phyloP scores from a whole-genome alignment of 2,113 vertebrate genomes.

The Bucco capensis region DNA sequence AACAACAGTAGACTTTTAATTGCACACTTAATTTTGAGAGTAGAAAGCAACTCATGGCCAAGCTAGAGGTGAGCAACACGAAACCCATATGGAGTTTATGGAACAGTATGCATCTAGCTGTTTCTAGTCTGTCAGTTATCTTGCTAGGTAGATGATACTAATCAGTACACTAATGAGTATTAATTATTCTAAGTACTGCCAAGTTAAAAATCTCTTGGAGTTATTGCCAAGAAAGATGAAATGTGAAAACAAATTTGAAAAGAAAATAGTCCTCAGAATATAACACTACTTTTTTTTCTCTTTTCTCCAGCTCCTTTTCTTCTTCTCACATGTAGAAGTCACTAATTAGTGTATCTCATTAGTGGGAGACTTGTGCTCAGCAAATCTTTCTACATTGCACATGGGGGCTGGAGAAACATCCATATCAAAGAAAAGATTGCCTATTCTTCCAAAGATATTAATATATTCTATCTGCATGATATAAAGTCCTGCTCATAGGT shows the following conservation, averaged over 20 bases:
- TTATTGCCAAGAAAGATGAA: slow-evolving; percentile 28
- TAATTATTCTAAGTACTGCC: slow-evolving; percentile 17
- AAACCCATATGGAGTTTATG: background rate
- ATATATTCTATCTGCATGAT: background rate
- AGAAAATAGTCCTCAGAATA: background rate
- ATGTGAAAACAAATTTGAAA: slow-evolving; percentile 4
- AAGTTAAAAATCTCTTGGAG: background rate
- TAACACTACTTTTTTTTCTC: background rate
- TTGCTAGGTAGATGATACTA: background rate
- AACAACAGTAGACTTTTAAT: background rate
- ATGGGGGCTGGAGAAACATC: background rate
- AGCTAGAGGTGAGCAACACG: background rate
- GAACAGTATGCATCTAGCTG: background rate
- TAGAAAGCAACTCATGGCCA: background rate
- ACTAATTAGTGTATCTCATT: slow-evolving; percentile 50
- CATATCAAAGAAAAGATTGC: background rate
- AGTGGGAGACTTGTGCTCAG: background rate
- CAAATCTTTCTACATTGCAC: background rate
- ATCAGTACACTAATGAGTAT: background rate
- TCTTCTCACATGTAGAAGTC: background rate
- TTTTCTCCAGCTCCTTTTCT: background rate
- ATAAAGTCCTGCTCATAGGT: background rate
- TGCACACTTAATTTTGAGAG: background rate
- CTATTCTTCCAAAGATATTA: background rate
- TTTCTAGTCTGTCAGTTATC: background rate